Evolutionary conservation across 2,888 invertebrate genomes (phyloP).

Genomic region (Spilarctia lutea): DNA sequence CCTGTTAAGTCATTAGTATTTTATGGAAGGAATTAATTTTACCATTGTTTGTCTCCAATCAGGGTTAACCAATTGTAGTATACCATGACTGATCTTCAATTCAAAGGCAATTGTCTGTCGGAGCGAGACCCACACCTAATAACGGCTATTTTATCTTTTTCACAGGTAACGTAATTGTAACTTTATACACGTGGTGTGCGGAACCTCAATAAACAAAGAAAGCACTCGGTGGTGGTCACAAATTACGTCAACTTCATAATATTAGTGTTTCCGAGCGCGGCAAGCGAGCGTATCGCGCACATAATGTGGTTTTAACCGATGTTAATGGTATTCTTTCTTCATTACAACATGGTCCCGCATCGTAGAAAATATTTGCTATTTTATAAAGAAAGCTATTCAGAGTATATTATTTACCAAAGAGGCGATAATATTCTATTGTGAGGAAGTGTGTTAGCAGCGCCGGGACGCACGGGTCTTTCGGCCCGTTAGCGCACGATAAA

Average conservation of each 20-base stretch:
- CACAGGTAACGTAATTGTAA: neutral
- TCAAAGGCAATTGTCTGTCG: neutral
- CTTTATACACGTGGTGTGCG: slow-evolving; percentile 31
- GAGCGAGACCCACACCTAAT: neutral
- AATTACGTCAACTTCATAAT: slow-evolving; percentile 72
- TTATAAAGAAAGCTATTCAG: slow-evolving; percentile 20
- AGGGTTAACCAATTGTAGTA: neutral
- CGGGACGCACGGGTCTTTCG: neutral
- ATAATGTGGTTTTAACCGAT: slow-evolving; percentile 84
- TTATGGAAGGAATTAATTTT: neutral
- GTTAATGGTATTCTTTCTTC: slow-evolving; percentile 75
- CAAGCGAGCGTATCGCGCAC: slow-evolving; percentile 72
- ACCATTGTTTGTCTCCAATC: neutral
- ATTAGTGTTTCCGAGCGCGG: slow-evolving; percentile 63
- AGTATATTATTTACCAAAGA: neutral
- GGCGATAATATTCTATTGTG: neutral
- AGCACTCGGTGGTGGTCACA: slow-evolving; percentile 47
- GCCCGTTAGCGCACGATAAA: neutral
- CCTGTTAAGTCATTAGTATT: neutral
- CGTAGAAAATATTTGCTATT: slow-evolving; percentile 49
- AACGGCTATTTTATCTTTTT: neutral
- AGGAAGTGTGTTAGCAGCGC: neutral
- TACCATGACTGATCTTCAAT: neutral
- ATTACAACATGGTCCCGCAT: slow-evolving; percentile 36
- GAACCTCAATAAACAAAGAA: slow-evolving; percentile 43